A percentile compares a stretch with the other conserved stretches of the same genome.
Evolutionary conservation across 2,113 vertebrate species (phyloP).

Genomic region (Vidua macroura): DNA sequence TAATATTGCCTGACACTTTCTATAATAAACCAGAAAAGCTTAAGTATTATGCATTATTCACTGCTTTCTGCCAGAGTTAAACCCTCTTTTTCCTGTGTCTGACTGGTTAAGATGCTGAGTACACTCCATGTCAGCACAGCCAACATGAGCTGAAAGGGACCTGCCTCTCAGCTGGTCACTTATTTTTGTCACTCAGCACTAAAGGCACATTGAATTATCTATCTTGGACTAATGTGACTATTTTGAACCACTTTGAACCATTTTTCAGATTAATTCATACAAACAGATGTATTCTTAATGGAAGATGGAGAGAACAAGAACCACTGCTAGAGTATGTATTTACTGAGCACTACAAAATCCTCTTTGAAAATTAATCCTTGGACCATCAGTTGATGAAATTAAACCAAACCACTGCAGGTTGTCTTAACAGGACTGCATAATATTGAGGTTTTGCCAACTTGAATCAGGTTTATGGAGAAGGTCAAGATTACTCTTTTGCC

Average conservation of each 20-base stretch:
- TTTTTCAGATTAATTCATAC: neutral
- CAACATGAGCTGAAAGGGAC: neutral
- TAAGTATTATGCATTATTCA: neutral
- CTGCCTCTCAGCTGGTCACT: neutral
- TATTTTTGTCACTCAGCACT: neutral
- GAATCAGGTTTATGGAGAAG: neutral
- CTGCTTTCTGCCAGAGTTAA: neutral
- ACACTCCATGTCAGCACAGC: neutral
- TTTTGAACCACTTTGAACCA: neutral
- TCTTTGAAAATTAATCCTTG: neutral
- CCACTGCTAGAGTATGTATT: neutral
- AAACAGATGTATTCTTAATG: neutral
- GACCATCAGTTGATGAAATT: neutral
- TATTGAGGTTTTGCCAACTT: neutral
- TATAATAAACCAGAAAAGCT: conserved; percentile 39
- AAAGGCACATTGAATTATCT: neutral
- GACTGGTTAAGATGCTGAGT: neutral
- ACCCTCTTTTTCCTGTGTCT: neutral
- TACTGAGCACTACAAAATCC: neutral
- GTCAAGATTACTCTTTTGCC: neutral
- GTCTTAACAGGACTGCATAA: neutral
- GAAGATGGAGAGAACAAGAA: neutral
- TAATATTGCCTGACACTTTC: neutral
- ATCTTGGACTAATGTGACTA: neutral
- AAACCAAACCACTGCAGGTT: neutral